phyloP scores from a whole-genome alignment of 2,797 vertebrate genomes.

The Alectoris magna region DNA sequence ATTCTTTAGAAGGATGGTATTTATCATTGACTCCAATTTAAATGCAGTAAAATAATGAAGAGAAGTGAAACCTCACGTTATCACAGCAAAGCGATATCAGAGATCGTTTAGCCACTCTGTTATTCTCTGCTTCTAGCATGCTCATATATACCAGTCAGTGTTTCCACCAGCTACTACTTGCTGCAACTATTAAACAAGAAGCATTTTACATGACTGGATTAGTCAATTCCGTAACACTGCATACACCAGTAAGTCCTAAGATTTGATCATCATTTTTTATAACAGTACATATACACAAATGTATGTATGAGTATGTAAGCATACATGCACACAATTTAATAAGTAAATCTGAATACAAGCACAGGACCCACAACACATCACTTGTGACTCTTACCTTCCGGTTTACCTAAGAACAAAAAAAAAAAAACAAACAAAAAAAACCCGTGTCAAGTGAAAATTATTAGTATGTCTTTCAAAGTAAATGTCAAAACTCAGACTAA shows the following conservation, averaged over 20 bases:
- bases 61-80: background rate
- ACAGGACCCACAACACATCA: background rate
- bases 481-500: background rate
- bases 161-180: background rate
- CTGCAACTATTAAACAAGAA: background rate
- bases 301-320: background rate
- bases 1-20: background rate
- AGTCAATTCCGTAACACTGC: background rate
- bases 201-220: background rate
- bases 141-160: background rate
- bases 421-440: constrained; percentile 37
- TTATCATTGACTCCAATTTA: background rate
- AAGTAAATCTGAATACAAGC: constrained; percentile 2
- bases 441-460: constrained; percentile 28
- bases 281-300: background rate
- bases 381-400: constrained; percentile 75
- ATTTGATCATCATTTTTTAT: background rate
- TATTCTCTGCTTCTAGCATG: background rate
- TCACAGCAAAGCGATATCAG: background rate
- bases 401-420: constrained; percentile 72
- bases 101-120: background rate
- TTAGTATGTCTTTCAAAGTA: background rate
- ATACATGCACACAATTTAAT: background rate
- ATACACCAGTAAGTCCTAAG: background rate
- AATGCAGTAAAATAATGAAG: background rate